Base-by-base conservation (phyloP, 1,140 invertebrate species). In the Danaus melanippus region DNA sequence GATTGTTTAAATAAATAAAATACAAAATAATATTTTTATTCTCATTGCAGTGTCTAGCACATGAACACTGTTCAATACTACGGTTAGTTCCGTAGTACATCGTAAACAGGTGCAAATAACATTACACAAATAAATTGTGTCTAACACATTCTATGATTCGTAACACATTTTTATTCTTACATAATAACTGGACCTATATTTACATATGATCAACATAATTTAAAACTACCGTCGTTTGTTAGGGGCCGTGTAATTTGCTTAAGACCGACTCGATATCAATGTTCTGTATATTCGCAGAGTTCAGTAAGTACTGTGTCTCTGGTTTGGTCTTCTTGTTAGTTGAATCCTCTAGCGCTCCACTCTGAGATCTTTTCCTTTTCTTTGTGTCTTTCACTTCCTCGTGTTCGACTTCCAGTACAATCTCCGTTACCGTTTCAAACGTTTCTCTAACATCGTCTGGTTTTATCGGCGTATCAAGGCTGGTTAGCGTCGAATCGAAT, bases 251-350 rank as follows among this genome's bases (percentile, higher is more conserved):
- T 51, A 86, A 62, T 58, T 83, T 86, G 63, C 71, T 82, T 39
- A 86, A 58, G 11, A 86, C 81, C 10, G 81, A 74, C 62, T 86
- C 83, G n/a, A 86, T 86, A 67, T 86, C 83, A 41, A 86, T 77
- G 68, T 86, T 83, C 58, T 83, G 81, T 58, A 86, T 83, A 54
- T 72, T 81, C 2, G 78, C 66, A n/a, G 78, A 74, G 57, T 76
- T 73, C 10, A 85, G 58, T 42, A 84, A 53, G 54, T 78, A 79
- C 21, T 79, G 67, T 6, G 79, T 54, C 32, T 83, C 79, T 6
- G 72, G 56, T 62, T 84, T 86, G 0, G 64, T 62, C 53, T 67
- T 78, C 55, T 83, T 86, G 51, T 51, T 67, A 9, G 58, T 42
- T n/a, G 70, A 63, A 21, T 84, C 77, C 10, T 84, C 74, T 9